A percentile compares a stretch with the other conserved stretches of the same genome.
These are phyloP conservation scores for Papilio dardanus DNA, from an alignment of 1,140 invertebrate genomes.

Conservation along the genomic window DNA sequence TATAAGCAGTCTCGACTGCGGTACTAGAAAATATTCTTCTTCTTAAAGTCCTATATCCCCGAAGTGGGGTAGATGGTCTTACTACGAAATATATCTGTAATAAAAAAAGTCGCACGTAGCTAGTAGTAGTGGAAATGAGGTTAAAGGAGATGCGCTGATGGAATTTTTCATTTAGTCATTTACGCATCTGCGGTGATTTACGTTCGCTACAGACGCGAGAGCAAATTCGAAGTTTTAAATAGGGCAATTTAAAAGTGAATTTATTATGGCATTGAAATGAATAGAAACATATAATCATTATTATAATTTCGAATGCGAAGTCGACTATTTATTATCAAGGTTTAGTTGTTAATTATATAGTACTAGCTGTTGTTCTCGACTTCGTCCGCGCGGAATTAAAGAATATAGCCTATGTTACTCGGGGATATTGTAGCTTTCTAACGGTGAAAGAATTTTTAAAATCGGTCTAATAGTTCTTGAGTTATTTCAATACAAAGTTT, in stretches of 20 bases:
- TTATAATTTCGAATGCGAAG: background rate
- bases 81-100: background rate
- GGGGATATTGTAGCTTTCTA: too few species aligned
- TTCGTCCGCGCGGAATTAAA: too few species aligned
- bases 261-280: constrained; percentile 5
- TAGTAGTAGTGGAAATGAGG: background rate
- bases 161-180: constrained; percentile 23
- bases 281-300: background rate
- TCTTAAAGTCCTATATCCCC: too few species aligned
- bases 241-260: constrained; percentile 31
- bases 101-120: background rate
- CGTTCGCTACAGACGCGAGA: background rate
- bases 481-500: too few species aligned
- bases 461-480: too few species aligned
- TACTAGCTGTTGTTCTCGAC: too few species aligned
- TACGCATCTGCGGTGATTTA: constrained; percentile 20
- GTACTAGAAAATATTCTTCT: background rate
- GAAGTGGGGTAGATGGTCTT: too few species aligned
- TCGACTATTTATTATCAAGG: constrained; percentile 7
- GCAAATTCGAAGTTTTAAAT: constrained; percentile 14
- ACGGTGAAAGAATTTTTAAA: too few species aligned
- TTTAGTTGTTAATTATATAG: background rate
- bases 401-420: too few species aligned
- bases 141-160: constrained; percentile 1
- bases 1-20: background rate